A percentile compares a stretch with the other conserved stretches of the same genome.
phyloP scores from a whole-genome alignment of 2,888 invertebrate genomes.

The Aspidapion aeneum region DNA sequence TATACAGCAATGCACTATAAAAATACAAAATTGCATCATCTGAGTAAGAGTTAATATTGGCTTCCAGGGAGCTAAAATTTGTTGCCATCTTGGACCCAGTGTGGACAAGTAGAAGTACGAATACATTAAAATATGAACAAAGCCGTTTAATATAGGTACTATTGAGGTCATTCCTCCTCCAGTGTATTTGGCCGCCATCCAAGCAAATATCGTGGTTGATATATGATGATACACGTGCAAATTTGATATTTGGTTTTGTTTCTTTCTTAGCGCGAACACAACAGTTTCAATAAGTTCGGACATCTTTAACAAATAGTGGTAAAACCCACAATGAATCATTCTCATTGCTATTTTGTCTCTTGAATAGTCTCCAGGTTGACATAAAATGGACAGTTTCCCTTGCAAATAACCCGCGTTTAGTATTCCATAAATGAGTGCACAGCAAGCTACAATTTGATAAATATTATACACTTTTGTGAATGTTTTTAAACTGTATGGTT shows the following conservation, averaged over 20 bases:
- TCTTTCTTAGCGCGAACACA: slow-evolving; percentile 71
- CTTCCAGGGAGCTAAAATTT: slow-evolving; percentile 57
- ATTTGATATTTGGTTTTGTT: slow-evolving; percentile 65
- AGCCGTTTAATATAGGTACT: slow-evolving; percentile 61
- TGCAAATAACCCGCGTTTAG: slow-evolving; percentile 60
- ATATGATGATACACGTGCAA: slow-evolving; percentile 73
- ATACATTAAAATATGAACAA: slow-evolving; percentile 73
- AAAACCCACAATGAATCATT: slow-evolving; percentile 53
- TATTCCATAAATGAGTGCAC: background rate
- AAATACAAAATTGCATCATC: slow-evolving; percentile 70
- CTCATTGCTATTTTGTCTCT: slow-evolving; percentile 56
- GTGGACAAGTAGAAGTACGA: slow-evolving; percentile 66
- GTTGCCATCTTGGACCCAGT: slow-evolving; percentile 56
- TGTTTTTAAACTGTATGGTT: no score
- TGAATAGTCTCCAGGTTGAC: slow-evolving; percentile 70
- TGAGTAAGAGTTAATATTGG: slow-evolving; percentile 56
- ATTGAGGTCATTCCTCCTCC: slow-evolving; percentile 66
- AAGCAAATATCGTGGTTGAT: slow-evolving; percentile 57
- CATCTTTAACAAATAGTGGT: slow-evolving; percentile 61
- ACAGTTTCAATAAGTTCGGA: slow-evolving; percentile 66
- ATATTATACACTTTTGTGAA: slow-evolving; percentile 75
- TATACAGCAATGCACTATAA: slow-evolving; percentile 56
- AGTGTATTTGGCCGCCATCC: slow-evolving; percentile 59
- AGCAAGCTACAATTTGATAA: slow-evolving; percentile 69
- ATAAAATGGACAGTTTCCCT: slow-evolving; percentile 56